A percentile compares a stretch with the other conserved stretches of the same genome.
These are phyloP conservation scores for Gortyna flavago DNA, from an alignment of 2,888 invertebrate species.

Conservation along the genomic window DNA sequence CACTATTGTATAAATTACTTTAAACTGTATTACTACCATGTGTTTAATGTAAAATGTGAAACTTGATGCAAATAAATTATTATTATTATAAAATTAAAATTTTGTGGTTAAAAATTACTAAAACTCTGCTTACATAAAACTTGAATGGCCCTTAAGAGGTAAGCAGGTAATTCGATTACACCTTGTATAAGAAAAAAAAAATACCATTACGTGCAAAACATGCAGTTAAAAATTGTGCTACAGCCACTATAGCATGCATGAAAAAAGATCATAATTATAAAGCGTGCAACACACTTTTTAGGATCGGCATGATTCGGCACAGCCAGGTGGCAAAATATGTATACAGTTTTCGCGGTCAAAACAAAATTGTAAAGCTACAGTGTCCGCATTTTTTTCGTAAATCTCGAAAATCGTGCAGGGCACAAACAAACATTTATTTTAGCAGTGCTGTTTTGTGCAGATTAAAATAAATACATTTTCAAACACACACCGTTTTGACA, in stretches of 20 bases:
- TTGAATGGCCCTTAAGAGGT: neutral
- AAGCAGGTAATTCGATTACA: neutral
- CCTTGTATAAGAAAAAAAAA: neutral
- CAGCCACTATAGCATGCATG: neutral
- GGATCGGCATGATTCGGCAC: neutral
- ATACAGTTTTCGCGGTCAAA: neutral
- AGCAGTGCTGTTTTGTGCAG: constrained; percentile 14
- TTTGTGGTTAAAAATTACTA: too few species aligned
- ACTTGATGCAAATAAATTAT: too few species aligned
- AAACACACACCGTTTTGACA: neutral
- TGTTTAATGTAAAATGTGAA: too few species aligned
- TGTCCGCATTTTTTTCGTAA: neutral
- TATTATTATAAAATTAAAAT: too few species aligned
- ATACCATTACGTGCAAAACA: neutral
- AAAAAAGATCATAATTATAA: neutral
- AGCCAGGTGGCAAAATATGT: neutral
- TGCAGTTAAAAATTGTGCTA: neutral
- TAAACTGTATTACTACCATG: too few species aligned
- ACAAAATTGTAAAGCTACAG: constrained; percentile 1
- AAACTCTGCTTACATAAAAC: too few species aligned
- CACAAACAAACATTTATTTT: constrained; percentile 7
- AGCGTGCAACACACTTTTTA: neutral
- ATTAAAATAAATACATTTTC: constrained; percentile 17
- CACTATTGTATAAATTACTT: too few species aligned
- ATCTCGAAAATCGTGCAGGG: neutral